A percentile compares a stretch with the other conserved stretches of the same genome.
Conservation (phyloP, 2,797 vertebrate species). For the Poeciliopsis gracilis region DNA sequence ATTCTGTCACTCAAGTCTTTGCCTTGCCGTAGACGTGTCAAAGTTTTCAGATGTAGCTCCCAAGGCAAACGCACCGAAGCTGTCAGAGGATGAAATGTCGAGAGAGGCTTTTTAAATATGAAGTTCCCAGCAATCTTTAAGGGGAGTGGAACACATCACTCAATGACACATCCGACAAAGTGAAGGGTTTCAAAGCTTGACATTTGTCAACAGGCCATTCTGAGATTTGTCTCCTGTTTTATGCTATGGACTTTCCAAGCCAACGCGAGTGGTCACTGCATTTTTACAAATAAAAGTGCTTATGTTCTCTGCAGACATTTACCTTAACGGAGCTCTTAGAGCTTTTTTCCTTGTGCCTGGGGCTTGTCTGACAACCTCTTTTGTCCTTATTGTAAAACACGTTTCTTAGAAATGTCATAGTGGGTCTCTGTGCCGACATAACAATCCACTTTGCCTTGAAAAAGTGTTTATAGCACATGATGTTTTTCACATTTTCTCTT, state of each 20-base stretch:
- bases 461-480: neutral
- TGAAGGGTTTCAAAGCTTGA: slow-evolving; percentile 47
- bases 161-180: slow-evolving; percentile 53
- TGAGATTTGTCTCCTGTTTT: slow-evolving; percentile 40
- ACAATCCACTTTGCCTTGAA: neutral
- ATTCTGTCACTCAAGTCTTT: slow-evolving; percentile 66
- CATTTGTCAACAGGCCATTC: slow-evolving; percentile 56
- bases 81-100: slow-evolving; percentile 64
- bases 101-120: slow-evolving; percentile 64
- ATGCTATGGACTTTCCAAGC: slow-evolving; percentile 1
- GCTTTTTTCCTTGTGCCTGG: slow-evolving; percentile 1
- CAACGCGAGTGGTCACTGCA: slow-evolving; percentile 13
- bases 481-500: neutral
- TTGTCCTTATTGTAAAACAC: slow-evolving; percentile 11
- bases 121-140: slow-evolving; percentile 56
- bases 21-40: slow-evolving; percentile 49
- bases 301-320: slow-evolving; percentile 14
- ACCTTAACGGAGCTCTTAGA: slow-evolving; percentile 11
- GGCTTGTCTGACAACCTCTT: slow-evolving; percentile 9
- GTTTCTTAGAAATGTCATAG: slow-evolving; percentile 9
- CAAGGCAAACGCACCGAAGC: slow-evolving; percentile 46
- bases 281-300: slow-evolving; percentile 18
- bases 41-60: slow-evolving; percentile 50
- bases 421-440: neutral
- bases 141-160: slow-evolving; percentile 60